Conservation (phyloP, 2,797 vertebrate genomes). For the Phrynocephalus forsythii region DNA sequence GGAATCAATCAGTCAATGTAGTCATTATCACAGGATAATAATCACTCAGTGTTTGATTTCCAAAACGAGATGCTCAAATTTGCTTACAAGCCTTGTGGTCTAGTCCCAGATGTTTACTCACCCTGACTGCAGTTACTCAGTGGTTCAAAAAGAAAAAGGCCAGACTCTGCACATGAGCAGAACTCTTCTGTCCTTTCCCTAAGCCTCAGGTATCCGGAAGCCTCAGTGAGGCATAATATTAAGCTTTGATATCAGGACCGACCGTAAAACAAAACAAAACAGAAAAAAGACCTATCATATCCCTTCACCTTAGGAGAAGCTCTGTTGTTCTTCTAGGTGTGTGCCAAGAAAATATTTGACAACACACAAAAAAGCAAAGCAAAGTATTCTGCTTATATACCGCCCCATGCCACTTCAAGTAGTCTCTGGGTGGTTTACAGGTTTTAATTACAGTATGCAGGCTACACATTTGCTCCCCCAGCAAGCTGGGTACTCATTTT, state of each 20-base stretch:
- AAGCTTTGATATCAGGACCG: neutral
- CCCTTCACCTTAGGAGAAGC: neutral
- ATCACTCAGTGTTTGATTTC: constrained; percentile 9
- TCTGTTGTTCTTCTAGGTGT: too few relatives aligned
- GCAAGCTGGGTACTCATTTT: too few relatives aligned
- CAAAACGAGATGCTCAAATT: neutral
- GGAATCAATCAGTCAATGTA: constrained; percentile 9
- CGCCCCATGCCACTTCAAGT: too few relatives aligned
- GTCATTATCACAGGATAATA: constrained; percentile 23
- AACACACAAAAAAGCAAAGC: too few relatives aligned
- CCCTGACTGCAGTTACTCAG: neutral
- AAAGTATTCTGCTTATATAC: too few relatives aligned
- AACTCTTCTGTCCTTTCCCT: neutral
- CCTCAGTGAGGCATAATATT: neutral
- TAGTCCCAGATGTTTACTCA: neutral
- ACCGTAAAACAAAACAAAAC: neutral
- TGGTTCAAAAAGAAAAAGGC: neutral
- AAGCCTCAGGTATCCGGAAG: neutral
- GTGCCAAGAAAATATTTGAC: too few relatives aligned
- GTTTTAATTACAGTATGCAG: too few relatives aligned
- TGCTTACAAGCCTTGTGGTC: neutral
- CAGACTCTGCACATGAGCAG: neutral
- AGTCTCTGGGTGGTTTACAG: too few relatives aligned
- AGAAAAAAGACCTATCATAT: too few relatives aligned
- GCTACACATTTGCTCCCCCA: too few relatives aligned